Percentiles rank a stretch among this genome's conserved stretches.
Evolutionary conservation across 1,140 invertebrate genomes (phyloP).

Genomic region (Papilio xuthus): DNA sequence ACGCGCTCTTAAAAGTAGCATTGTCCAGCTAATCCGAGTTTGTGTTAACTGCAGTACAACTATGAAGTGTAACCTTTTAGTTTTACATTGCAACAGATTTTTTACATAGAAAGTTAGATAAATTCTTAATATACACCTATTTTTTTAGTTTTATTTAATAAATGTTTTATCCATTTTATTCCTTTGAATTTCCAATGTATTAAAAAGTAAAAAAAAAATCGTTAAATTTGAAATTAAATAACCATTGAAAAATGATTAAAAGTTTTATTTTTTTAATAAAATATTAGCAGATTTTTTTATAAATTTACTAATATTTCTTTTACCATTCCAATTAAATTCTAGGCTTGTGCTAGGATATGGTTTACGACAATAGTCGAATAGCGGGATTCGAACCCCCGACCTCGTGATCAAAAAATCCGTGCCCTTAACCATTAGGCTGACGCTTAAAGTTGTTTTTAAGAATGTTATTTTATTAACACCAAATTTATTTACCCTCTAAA

Average conservation of each 20-base stretch:
- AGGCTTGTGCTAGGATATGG: too few species aligned
- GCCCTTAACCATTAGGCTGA: too few species aligned
- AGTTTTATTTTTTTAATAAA: too few species aligned
- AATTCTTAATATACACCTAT: not conserved
- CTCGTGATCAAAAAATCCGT: too few species aligned
- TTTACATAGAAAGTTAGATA: not conserved
- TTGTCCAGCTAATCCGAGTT: conserved; percentile 10
- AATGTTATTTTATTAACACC: not conserved
- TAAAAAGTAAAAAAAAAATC: too few species aligned
- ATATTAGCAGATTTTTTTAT: too few species aligned
- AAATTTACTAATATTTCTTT: too few species aligned
- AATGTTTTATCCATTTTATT: too few species aligned
- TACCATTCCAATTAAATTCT: too few species aligned
- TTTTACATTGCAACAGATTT: conserved; percentile 12
- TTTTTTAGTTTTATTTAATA: not conserved
- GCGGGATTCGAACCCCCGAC: too few species aligned
- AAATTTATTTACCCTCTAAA: not conserved
- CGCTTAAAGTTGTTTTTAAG: not conserved
- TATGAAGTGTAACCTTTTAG: conserved; percentile 6
- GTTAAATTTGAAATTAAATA: conserved; percentile 4
- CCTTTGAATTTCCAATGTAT: too few species aligned
- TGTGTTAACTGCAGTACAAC: not conserved
- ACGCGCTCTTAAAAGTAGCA: not conserved
- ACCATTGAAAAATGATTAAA: not conserved
- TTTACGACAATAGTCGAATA: too few species aligned